Percentiles rank a stretch among this genome's conserved stretches.
Conservation (phyloP, 2,888 invertebrate genomes). For the Athripsodes cinereus region DNA sequence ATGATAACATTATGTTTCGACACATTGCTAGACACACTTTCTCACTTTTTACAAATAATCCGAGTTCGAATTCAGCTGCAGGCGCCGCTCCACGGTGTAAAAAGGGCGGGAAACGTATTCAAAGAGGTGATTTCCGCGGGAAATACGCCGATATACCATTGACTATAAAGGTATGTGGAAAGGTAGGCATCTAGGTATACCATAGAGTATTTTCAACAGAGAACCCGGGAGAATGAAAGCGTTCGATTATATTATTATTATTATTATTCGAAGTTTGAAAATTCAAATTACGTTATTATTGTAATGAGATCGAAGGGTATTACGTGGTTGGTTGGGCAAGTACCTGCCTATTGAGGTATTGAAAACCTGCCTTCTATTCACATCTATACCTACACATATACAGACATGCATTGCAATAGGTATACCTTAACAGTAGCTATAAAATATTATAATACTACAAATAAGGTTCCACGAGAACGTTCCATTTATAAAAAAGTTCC, state of each 20-base stretch:
- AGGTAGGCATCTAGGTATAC: background rate
- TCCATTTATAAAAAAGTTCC: no score
- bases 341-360: background rate
- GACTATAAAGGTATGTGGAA: background rate
- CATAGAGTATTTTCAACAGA: background rate
- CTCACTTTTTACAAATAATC: background rate
- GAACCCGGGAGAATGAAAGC: background rate
- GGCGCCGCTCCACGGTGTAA: background rate
- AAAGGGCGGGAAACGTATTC: conserved; percentile 1
- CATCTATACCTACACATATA: no score
- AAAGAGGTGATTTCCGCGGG: conserved; percentile 1
- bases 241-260: background rate
- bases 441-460: no score
- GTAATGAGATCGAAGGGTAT: background rate
- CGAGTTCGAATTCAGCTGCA: background rate
- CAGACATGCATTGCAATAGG: no score
- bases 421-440: no score
- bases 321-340: background rate
- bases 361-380: no score
- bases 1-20: no score
- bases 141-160: background rate
- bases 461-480: no score
- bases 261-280: conserved; percentile 1
- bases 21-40: no score
- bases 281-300: conserved; percentile 2